A percentile compares a stretch with the other conserved stretches of the same genome.
These are phyloP conservation scores for Drosophila parvula DNA, from an alignment of 1,140 invertebrate genomes.

Conservation along the genomic window DNA sequence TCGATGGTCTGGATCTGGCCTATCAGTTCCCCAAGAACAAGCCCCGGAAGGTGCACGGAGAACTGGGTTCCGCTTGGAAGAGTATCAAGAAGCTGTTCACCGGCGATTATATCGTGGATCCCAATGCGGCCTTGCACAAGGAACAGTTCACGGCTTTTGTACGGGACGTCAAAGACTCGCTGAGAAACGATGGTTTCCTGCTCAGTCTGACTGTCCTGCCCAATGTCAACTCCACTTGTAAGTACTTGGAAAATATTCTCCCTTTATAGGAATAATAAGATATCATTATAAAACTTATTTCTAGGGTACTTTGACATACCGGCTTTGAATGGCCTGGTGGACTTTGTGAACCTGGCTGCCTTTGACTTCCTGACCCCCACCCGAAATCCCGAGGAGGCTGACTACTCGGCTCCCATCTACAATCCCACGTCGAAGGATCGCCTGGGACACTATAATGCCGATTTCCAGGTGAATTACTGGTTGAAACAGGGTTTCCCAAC, in stretches of 20 bases:
- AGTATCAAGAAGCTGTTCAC: constrained; percentile 90
- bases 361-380: constrained; percentile 92
- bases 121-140: constrained; percentile 90
- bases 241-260: constrained; percentile 52
- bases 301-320: constrained; percentile 92
- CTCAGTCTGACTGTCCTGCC: constrained; percentile 90
- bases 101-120: constrained; percentile 88
- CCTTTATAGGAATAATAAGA: neutral
- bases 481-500: constrained; percentile 87
- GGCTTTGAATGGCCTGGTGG: constrained; percentile 89
- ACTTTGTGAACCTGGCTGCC: constrained; percentile 91
- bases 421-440: constrained; percentile 86
- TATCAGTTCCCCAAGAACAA: constrained; percentile 93
- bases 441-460: constrained; percentile 87
- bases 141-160: constrained; percentile 91
- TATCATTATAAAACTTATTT: constrained; percentile 3
- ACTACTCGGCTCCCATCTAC: constrained; percentile 89
- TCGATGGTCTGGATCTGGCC: constrained; percentile 93
- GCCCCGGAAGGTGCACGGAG: constrained; percentile 89
- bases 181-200: constrained; percentile 87
- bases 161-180: constrained; percentile 89
- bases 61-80: constrained; percentile 88
- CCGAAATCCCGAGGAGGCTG: constrained; percentile 90
- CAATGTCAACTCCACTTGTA: constrained; percentile 90
- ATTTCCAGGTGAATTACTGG: constrained; percentile 87